A percentile compares a stretch with the other conserved stretches of the same genome.
These are phyloP conservation scores for Ophion ellenae DNA, from an alignment of 2,888 invertebrate genomes.

Conservation along the genomic window DNA sequence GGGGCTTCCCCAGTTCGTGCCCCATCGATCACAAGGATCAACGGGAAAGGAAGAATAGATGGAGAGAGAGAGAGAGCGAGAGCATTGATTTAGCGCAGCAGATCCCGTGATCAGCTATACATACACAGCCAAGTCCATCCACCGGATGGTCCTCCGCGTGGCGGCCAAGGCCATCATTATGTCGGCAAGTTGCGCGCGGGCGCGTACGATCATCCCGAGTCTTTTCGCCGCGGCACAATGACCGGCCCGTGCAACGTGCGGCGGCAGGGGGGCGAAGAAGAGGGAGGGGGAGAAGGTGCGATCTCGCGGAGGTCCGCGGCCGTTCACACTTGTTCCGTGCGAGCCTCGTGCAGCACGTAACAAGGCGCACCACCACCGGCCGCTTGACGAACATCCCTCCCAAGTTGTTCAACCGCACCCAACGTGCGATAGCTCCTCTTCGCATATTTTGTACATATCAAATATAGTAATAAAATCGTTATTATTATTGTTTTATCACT, in stretches of 20 bases:
- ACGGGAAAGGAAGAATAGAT: too few relatives aligned
- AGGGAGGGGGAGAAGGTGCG: background rate
- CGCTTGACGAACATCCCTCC: too few relatives aligned
- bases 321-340: conserved; percentile 10
- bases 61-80: background rate
- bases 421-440: too few relatives aligned
- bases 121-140: background rate
- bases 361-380: too few relatives aligned
- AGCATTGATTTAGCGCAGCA: background rate
- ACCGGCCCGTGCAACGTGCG: background rate
- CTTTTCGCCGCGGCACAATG: conserved; percentile 14
- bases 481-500: too few relatives aligned
- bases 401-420: too few relatives aligned
- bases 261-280: background rate
- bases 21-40: too few relatives aligned
- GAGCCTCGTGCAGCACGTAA: background rate
- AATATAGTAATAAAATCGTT: too few relatives aligned
- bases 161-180: conserved; percentile 59
- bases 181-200: conserved; percentile 44
- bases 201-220: conserved; percentile 36
- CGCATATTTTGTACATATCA: too few relatives aligned
- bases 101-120: background rate
- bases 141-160: conserved; percentile 10
- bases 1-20: too few relatives aligned
- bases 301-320: background rate